These are phyloP conservation scores for Danio kyathit DNA, from an alignment of 2,797 vertebrate genomes.

Conservation along the genomic window DNA sequence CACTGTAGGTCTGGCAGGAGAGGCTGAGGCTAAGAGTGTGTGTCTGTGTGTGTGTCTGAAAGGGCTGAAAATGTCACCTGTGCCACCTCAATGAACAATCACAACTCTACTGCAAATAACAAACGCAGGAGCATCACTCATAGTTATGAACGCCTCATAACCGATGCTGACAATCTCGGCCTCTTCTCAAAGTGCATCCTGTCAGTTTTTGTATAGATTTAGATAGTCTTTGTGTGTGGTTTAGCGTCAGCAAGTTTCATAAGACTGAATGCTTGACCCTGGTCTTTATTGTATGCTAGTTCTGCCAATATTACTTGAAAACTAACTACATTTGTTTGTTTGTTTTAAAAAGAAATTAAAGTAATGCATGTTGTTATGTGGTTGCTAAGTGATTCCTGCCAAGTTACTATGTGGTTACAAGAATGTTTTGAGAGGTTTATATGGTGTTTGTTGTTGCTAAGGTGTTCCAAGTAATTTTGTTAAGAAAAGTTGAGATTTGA, in stretches of 20 bases:
- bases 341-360: not conserved
- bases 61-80: slow-evolving; percentile 28
- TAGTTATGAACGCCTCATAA: slow-evolving; percentile 37
- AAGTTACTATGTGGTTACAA: not conserved
- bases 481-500: too few species aligned
- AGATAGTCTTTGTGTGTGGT: not conserved
- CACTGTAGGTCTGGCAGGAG: not conserved
- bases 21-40: not conserved
- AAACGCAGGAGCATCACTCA: slow-evolving; percentile 41
- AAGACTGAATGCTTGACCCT: not conserved
- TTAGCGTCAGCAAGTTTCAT: slow-evolving; percentile 8
- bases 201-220: slow-evolving; percentile 33
- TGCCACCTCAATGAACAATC: slow-evolving; percentile 47
- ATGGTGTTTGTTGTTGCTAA: not conserved
- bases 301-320: not conserved
- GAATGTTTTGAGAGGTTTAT: not conserved
- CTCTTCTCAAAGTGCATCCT: slow-evolving; percentile 37
- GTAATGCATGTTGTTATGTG: not conserved
- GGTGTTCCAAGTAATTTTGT: not conserved
- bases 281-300: not conserved
- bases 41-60: not conserved
- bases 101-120: slow-evolving; percentile 42
- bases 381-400: not conserved
- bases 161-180: slow-evolving; percentile 18
- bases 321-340: too few species aligned